Evolutionary conservation across 2,888 invertebrate species (phyloP).

Genomic region (Leuctra nigra): DNA sequence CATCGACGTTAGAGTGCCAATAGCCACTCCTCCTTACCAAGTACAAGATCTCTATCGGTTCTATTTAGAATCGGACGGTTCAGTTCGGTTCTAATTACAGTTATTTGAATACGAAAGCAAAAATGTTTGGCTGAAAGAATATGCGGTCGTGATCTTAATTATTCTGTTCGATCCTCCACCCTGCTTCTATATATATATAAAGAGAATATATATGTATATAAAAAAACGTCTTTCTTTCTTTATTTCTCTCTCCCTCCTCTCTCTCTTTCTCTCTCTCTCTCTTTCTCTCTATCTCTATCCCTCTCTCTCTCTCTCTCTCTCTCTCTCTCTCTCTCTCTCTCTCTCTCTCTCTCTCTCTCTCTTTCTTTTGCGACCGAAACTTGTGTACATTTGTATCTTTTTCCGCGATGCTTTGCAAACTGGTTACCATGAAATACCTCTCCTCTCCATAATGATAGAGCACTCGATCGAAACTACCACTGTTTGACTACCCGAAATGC

Average conservation of each 20-base stretch:
- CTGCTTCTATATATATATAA: too few species aligned
- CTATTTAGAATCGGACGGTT: not conserved
- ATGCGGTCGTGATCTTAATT: slow-evolving; percentile 21
- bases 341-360: slow-evolving; percentile 12
- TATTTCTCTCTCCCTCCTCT: slow-evolving; percentile 7
- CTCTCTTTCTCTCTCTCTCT: slow-evolving; percentile 6
- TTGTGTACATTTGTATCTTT: slow-evolving; percentile 7
- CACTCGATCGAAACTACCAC: not conserved
- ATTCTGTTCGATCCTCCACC: slow-evolving; percentile 15
- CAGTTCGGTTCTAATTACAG: not conserved
- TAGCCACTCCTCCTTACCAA: not conserved
- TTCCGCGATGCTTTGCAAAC: slow-evolving; percentile 3
- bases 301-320: slow-evolving; percentile 10
- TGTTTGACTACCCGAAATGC: too few species aligned
- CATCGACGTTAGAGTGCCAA: too few species aligned
- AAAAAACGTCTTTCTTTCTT: too few species aligned
- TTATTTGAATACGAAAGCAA: not conserved
- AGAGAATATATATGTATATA: too few species aligned
- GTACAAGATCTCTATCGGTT: not conserved
- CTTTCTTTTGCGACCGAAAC: slow-evolving; percentile 1
- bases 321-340: slow-evolving; percentile 6
- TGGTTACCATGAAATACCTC: slow-evolving; percentile 3
- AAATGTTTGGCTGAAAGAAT: not conserved
- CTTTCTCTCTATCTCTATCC: too few species aligned
- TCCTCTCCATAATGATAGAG: not conserved